These are phyloP conservation scores for Limnodromus scolopaceus DNA, from an alignment of 2,797 vertebrate species.

Conservation along the genomic window DNA sequence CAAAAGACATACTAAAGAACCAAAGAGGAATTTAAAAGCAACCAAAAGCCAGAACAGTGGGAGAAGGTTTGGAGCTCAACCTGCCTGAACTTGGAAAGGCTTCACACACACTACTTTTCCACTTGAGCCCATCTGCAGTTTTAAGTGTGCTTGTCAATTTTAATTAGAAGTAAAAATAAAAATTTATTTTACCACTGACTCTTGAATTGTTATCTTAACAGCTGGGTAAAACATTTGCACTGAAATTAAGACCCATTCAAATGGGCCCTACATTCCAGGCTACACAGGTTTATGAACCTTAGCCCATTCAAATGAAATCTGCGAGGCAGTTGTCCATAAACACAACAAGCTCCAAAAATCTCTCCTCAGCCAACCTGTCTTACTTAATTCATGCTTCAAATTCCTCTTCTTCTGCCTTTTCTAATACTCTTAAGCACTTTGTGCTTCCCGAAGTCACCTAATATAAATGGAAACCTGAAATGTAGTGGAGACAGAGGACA, in stretches of 20 bases:
- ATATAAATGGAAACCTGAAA: not conserved
- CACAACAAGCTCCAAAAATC: not conserved
- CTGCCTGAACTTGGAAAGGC: not conserved
- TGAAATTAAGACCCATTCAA: constrained; percentile 1
- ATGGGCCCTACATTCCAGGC: not conserved
- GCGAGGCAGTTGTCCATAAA: not conserved
- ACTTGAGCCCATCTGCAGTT: not conserved
- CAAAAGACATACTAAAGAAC: not conserved
- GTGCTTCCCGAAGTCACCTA: not conserved
- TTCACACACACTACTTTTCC: not conserved
- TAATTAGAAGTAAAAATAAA: not conserved
- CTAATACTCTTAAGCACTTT: not conserved
- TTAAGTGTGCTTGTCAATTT: not conserved
- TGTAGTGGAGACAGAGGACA: not conserved
- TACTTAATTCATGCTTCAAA: not conserved
- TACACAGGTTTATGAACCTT: not conserved
- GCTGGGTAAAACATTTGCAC: not conserved
- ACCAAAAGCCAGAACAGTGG: not conserved
- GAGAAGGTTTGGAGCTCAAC: not conserved
- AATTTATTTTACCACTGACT: not conserved
- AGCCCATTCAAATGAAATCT: not conserved
- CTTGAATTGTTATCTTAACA: not conserved
- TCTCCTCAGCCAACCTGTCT: not conserved
- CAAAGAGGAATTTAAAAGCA: constrained; percentile 14
- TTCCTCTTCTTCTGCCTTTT: not conserved